A percentile compares a stretch with the other conserved stretches of the same genome.
These are phyloP conservation scores for Python bivittatus DNA, from an alignment of 2,113 vertebrate genomes.

Conservation along the genomic window DNA sequence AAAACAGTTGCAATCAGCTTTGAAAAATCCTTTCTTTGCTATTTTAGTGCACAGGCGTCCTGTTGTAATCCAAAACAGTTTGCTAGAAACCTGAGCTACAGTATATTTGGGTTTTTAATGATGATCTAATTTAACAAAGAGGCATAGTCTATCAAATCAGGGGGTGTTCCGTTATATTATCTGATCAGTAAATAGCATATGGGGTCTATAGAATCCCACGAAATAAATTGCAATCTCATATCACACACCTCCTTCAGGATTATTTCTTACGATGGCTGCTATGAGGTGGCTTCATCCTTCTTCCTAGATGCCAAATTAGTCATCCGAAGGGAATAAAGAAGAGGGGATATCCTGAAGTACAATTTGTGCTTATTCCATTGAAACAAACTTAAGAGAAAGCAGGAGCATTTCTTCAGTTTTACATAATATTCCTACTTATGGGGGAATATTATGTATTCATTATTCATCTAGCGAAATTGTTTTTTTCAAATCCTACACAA, in stretches of 20 bases:
- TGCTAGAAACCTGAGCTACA: neutral
- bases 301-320: neutral
- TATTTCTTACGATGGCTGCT: neutral
- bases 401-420: neutral
- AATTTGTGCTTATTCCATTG: neutral
- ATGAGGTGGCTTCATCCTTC: neutral
- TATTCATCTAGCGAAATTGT: neutral
- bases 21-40: slow-evolving; percentile 22
- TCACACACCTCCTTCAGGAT: neutral
- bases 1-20: slow-evolving; percentile 7
- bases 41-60: neutral
- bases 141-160: neutral
- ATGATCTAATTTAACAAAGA: neutral
- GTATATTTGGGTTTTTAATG: neutral
- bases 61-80: neutral
- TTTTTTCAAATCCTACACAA: neutral
- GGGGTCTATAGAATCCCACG: neutral
- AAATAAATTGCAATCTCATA: neutral
- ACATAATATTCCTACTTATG: neutral
- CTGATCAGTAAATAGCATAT: neutral
- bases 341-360: neutral
- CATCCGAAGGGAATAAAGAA: neutral
- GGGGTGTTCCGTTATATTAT: neutral
- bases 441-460: neutral
- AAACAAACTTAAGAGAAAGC: neutral